These are phyloP conservation scores for Eumeta japonica DNA, from an alignment of 1,140 invertebrate species.

Conservation along the genomic window DNA sequence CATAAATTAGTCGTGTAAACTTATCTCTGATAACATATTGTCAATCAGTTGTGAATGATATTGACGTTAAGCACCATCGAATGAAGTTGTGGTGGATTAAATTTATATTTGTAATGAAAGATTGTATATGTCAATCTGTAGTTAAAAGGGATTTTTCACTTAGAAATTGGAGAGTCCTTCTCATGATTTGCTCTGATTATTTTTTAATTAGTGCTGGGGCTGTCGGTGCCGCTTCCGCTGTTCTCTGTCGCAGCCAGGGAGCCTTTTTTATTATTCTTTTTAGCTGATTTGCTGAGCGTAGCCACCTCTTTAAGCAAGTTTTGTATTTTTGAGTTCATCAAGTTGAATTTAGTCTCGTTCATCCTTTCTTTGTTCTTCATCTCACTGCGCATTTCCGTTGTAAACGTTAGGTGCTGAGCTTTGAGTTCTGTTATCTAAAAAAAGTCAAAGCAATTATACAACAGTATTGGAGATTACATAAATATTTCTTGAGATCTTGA, in stretches of 20 bases:
- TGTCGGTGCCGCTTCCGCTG: constrained; percentile 75
- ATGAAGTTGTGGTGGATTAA: too few species aligned
- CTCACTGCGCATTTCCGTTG: constrained; percentile 81
- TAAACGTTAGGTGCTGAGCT: constrained; percentile 85
- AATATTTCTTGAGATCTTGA: constrained; percentile 1
- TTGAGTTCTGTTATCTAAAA: constrained; percentile 88
- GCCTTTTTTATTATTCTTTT: constrained; percentile 59
- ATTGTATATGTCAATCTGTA: too few species aligned
- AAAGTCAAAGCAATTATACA: constrained; percentile 3
- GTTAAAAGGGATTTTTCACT: too few species aligned
- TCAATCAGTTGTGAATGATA: too few species aligned
- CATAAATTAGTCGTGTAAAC: too few species aligned
- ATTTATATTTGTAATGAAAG: too few species aligned
- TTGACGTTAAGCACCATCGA: too few species aligned
- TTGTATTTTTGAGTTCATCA: constrained; percentile 77
- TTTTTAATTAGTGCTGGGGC: constrained; percentile 64
- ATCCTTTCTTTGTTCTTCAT: constrained; percentile 80
- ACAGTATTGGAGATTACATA: background rate
- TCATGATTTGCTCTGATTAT: too few species aligned
- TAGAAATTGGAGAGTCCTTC: too few species aligned
- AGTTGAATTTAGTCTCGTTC: constrained; percentile 76
- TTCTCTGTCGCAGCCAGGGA: constrained; percentile 60
- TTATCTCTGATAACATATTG: too few species aligned
- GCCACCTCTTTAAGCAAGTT: constrained; percentile 81
- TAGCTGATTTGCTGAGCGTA: constrained; percentile 75